Conservation (phyloP, 2,797 vertebrate genomes). For the Pangasius krempfi region DNA sequence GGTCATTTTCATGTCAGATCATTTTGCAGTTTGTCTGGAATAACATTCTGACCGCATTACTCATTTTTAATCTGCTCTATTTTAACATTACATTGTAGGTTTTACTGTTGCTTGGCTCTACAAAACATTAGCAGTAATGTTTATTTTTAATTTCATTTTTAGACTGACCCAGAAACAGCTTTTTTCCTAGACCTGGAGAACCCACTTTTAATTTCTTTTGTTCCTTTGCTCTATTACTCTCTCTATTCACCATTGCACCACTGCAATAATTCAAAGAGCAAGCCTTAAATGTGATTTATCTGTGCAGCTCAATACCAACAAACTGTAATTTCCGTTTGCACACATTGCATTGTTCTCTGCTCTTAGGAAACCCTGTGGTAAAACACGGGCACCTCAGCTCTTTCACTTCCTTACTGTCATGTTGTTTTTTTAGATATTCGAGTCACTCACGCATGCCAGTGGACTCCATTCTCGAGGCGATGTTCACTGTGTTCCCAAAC, state of each 20-base stretch:
- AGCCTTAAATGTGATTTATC: background rate
- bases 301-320: background rate
- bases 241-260: background rate
- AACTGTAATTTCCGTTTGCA: conserved; percentile 2
- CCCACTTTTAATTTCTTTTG: background rate
- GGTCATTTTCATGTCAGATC: background rate
- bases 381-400: background rate
- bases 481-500: conserved; percentile 62
- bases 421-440: background rate
- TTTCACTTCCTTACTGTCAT: background rate
- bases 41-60: background rate
- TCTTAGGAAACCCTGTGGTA: conserved; percentile 6
- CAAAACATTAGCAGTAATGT: background rate
- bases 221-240: background rate
- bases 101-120: background rate
- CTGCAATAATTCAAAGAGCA: background rate
- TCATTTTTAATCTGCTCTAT: background rate
- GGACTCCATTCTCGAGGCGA: conserved; percentile 62
- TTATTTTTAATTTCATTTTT: background rate
- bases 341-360: background rate
- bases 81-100: background rate
- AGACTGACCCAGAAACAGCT: background rate
- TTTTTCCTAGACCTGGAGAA: background rate
- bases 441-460: conserved; percentile 60
- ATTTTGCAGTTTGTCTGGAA: background rate